Base-by-base conservation (phyloP, 2,888 invertebrate genomes). In the Gnatocerus cornutus region DNA sequence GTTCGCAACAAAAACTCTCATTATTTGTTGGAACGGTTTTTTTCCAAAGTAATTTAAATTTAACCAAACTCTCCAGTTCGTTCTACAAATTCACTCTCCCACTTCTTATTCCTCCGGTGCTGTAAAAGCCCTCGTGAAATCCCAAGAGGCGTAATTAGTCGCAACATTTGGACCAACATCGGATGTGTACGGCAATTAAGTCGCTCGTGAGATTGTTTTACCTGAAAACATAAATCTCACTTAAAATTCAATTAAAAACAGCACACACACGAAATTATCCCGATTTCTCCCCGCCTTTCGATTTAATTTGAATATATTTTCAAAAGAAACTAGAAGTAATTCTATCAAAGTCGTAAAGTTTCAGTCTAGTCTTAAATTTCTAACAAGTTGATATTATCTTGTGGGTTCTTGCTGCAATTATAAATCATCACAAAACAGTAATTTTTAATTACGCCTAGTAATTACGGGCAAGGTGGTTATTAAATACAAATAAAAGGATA, bases 201-300 rank as follows among this genome's bases (percentile, higher is more conserved):
- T 43, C 48, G 14, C 46, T 46, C 43, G 65, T 27, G 68, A 43
- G 41, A 68, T 63, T 68, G 63, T 68, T 63, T 43, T 50, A 68
- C 68, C 63, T 68, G 63, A 45, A 59, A 59, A 58, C 69, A 69
- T 69, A 69, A 69, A 69, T 69, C 65, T 69, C 69, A 69, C 58
- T 69, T 69, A 69, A 69, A 69, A 59, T 69, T 65, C 69, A 65
- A 69, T 69, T 69, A 69, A 48, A 68, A 59, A 45, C 12, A 9
- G 16, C 30, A 14, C 45, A 59, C 59, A 59, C 33, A 56, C 55
- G 33, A 46, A 59, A 59, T 59, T 59, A 45, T 46, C 27, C 59
- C 30, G 12, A 30, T 43, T 33, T 43, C 29, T 41, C 39, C 43
- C 29, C 43, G 41, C 21, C 29, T 30, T 59, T 59, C 45, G 45